Evolutionary conservation across 2,888 invertebrate species (phyloP).

Genomic region (Ennomos quercinarius): DNA sequence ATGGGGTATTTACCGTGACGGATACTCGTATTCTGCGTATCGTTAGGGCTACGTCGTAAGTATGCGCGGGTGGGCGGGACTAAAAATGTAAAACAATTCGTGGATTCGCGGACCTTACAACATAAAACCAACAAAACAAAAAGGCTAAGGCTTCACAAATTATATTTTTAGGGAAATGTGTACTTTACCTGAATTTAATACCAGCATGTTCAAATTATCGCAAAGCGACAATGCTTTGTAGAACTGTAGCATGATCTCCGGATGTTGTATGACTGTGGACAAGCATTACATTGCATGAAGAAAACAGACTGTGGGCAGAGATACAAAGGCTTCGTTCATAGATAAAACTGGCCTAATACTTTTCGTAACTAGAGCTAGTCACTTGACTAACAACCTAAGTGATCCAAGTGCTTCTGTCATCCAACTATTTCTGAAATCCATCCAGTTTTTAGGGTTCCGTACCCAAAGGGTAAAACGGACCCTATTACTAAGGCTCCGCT

Average conservation of each 20-base stretch:
- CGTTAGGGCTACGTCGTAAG: constrained; percentile 12
- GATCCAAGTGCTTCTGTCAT: too few species aligned
- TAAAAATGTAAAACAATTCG: constrained; percentile 28
- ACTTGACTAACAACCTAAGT: too few species aligned
- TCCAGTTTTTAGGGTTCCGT: too few species aligned
- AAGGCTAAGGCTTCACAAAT: background rate
- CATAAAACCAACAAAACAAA: background rate
- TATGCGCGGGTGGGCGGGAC: constrained; percentile 20
- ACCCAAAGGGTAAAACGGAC: too few species aligned
- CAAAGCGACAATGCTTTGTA: constrained; percentile 93
- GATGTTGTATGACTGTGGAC: constrained; percentile 88
- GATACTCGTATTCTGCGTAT: constrained; percentile 14
- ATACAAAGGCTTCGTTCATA: too few species aligned
- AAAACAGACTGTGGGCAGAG: too few species aligned
- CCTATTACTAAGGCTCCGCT: too few species aligned
- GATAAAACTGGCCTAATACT: too few species aligned
- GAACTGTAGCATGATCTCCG: constrained; percentile 93
- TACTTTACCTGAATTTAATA: constrained; percentile 57
- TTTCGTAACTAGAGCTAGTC: too few species aligned
- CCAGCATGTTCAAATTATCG: constrained; percentile 62
- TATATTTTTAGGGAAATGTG: background rate
- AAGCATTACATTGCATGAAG: constrained; percentile 12
- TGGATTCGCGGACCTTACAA: constrained; percentile 1
- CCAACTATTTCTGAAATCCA: too few species aligned
- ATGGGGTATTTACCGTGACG: constrained; percentile 15